These are phyloP conservation scores for Monoplex corrugatus DNA, from an alignment of 2,888 invertebrate genomes.

Conservation along the genomic window DNA sequence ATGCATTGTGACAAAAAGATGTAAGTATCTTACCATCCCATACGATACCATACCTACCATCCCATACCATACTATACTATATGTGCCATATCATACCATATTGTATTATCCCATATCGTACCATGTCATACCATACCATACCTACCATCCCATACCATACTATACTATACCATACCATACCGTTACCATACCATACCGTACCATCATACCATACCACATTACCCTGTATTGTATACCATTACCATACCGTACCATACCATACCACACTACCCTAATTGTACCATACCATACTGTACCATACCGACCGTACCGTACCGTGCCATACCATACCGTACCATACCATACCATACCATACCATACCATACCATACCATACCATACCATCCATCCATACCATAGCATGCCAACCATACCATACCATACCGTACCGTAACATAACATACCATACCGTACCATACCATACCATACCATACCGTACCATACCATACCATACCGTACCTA, in stretches of 20 bases:
- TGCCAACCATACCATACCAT: conserved; percentile 46
- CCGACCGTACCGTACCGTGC: conserved; percentile 19
- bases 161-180: not conserved
- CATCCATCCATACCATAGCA: conserved; percentile 47
- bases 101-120: no score
- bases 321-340: conserved; percentile 34
- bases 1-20: no score
- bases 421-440: conserved; percentile 36
- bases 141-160: no score
- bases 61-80: conserved; percentile 7
- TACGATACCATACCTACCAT: no score
- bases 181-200: conserved; percentile 14
- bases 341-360: conserved; percentile 28
- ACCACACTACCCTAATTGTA: conserved; percentile 10
- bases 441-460: conserved; percentile 31
- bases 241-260: conserved; percentile 43
- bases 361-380: conserved; percentile 24
- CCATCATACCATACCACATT: no score
- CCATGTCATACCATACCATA: no score
- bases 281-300: conserved; percentile 40
- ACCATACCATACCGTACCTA: conserved; percentile 33
- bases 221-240: conserved; percentile 45
- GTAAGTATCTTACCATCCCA: no score
- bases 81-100: not conserved
- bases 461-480: conserved; percentile 38